Conservation (phyloP, 1,140 invertebrate genomes). For the Zophobas morio region DNA sequence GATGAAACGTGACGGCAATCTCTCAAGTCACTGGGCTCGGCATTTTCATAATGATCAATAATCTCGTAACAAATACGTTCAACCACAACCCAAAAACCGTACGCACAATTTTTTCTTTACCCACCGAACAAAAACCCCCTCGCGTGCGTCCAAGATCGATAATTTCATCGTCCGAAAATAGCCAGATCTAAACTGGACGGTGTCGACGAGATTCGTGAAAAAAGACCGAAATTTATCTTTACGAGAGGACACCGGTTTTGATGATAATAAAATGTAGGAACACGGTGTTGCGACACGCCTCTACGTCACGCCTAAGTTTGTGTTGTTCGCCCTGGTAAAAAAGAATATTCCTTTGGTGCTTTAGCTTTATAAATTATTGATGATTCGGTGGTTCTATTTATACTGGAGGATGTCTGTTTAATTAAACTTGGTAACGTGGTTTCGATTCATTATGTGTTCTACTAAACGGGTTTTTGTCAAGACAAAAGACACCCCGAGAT, state of each 20-base stretch:
- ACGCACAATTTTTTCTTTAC: slow-evolving; percentile 2
- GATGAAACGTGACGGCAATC: slow-evolving; percentile 11
- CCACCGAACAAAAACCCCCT: background rate
- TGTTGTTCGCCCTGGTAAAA: slow-evolving; percentile 5
- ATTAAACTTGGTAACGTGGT: slow-evolving; percentile 17
- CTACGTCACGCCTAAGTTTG: slow-evolving; percentile 3
- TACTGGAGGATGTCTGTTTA: slow-evolving; percentile 22
- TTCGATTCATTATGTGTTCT: background rate
- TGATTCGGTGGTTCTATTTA: slow-evolving; percentile 21
- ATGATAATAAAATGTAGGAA: slow-evolving; percentile 24
- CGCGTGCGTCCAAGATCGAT: slow-evolving; percentile 6
- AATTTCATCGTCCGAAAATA: slow-evolving; percentile 28
- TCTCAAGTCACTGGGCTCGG: slow-evolving; percentile 6
- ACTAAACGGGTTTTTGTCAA: background rate
- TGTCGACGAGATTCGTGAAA: slow-evolving; percentile 32
- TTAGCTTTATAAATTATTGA: slow-evolving; percentile 38
- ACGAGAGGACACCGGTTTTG: slow-evolving; percentile 26
- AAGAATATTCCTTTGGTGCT: slow-evolving; percentile 10
- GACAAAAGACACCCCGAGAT: background rate
- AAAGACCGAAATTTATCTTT: slow-evolving; percentile 33
- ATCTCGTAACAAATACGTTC: background rate
- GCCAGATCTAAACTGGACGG: slow-evolving; percentile 21
- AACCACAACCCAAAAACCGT: background rate
- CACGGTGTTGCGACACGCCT: slow-evolving; percentile 24
- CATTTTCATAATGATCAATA: slow-evolving; percentile 16